phyloP scores from a whole-genome alignment of 1,140 invertebrate genomes.

The Helicorthomorpha holstii region DNA sequence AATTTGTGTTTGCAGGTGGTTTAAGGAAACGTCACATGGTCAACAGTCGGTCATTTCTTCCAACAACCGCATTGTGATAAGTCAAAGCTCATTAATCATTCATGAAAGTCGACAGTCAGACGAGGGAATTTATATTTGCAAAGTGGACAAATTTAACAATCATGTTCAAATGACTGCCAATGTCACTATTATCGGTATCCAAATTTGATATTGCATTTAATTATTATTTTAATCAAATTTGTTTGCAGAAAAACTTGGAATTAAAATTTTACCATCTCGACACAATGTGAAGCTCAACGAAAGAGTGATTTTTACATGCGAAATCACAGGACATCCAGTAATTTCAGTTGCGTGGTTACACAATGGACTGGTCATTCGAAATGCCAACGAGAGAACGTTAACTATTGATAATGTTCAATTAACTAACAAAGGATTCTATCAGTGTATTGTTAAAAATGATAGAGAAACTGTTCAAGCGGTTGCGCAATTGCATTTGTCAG shows the following conservation, averaged over 20 bases:
- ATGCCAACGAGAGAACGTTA: not conserved
- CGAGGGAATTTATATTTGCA: slow-evolving; percentile 5
- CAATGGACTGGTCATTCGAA: not conserved
- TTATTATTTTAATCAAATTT: not conserved
- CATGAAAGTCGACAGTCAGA: not conserved
- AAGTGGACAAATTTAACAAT: not conserved
- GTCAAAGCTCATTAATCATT: not conserved
- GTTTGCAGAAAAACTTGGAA: not conserved
- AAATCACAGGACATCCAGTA: not conserved
- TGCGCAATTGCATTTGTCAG: slow-evolving; percentile 24
- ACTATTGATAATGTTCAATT: slow-evolving; percentile 18
- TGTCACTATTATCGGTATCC: slow-evolving; percentile 3
- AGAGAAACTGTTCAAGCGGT: slow-evolving; percentile 23
- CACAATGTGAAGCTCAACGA: not conserved
- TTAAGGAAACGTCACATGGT: not conserved
- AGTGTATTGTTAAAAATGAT: slow-evolving; percentile 35
- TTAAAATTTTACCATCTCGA: not conserved
- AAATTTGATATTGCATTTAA: not conserved
- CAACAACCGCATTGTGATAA: not conserved
- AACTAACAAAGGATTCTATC: slow-evolving; percentile 30
- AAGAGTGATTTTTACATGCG: not conserved
- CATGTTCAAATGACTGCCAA: not conserved
- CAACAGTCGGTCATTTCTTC: not conserved
- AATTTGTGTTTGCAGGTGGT: slow-evolving; percentile 37
- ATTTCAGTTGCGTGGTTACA: slow-evolving; percentile 5